Base-by-base conservation (phyloP, 2,113 vertebrate genomes). In the Vicugna pacos region DNA sequence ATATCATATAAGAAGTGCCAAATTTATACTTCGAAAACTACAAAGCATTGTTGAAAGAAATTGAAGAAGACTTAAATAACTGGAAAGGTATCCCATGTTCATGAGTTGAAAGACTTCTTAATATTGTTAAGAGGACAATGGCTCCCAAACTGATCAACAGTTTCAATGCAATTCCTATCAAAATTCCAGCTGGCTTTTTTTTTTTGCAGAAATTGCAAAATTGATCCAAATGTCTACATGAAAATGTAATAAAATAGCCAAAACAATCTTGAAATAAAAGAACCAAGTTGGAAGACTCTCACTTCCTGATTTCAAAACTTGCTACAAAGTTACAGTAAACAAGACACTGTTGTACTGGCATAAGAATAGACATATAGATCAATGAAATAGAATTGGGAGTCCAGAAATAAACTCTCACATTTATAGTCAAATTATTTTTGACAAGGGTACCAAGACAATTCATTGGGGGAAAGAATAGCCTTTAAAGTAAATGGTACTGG, bases 21-120 rank as follows among this genome's bases (percentile, higher is more conserved):
- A 85, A 81, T 14, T 22, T 84, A 48, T 38, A 76, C 56, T 58
- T 24, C 64, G 22, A 58, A 96, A 86, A 86, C 73, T 90, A 85
- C 24, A 96, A 90, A 79, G 75, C 42, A 52, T 67, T 91, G 6
- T 76, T 52, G 62, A 75, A 82, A 86, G 32, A 24, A 96, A 91
- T 48, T 82, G 80, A 87, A 81, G 28, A 69, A 82, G 52, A 26
- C 15, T 80, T 80, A 93, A 28, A 16, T 85, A 90, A 50, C 48
- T 76, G 70, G 42, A 72, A 83, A 73, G 30, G 26, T 58, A 73
- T 22, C 7, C 28, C 28, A 58, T 69, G 35, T 87, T 91, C 22
- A 60, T 73, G 16, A 26, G 62, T 62, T 69, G 3, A 22, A 94
- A 82, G 42, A 65, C 32, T 62, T 82, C 62, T 48, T 67, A 65